Conservation (phyloP, 2,797 vertebrate genomes). For the Oreonectes daqikongensis region DNA sequence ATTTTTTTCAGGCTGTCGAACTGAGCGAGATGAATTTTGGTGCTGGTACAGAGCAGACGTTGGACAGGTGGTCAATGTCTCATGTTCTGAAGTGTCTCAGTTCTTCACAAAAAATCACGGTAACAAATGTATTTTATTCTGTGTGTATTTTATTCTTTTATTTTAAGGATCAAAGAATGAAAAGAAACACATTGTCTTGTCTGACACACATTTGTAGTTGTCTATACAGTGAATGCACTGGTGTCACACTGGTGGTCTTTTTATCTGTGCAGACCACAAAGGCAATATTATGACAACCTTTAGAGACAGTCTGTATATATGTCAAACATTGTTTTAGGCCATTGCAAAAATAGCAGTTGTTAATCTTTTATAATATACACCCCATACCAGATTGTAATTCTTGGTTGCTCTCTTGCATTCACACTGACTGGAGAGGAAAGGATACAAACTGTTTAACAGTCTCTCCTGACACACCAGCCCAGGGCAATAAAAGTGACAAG, state of each 20-base stretch:
- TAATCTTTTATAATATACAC: constrained; percentile 1
- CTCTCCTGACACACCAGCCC: constrained; percentile 9
- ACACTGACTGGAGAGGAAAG: constrained; percentile 5
- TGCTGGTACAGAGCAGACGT: constrained; percentile 74
- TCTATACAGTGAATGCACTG: too few species aligned
- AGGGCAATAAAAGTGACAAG: constrained; percentile 44
- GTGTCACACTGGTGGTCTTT: constrained; percentile 20
- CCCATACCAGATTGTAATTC: constrained; percentile 17
- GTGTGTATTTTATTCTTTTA: background rate
- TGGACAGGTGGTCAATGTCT: constrained; percentile 72
- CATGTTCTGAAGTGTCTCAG: constrained; percentile 72
- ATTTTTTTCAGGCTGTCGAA: constrained; percentile 69
- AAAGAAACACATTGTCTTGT: background rate
- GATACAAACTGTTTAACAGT: constrained; percentile 29
- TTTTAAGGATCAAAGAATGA: background rate
- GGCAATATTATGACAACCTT: background rate
- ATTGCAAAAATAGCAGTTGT: too few species aligned
- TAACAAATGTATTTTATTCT: constrained; percentile 52
- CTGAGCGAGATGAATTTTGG: constrained; percentile 70
- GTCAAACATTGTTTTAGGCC: constrained; percentile 42
- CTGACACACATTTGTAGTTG: background rate
- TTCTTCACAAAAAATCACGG: constrained; percentile 73
- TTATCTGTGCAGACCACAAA: background rate
- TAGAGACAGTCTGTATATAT: background rate
- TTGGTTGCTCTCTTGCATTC: constrained; percentile 13